Base-by-base conservation (phyloP, 2,797 vertebrate species). In the Oceanodroma leucorhoa region DNA sequence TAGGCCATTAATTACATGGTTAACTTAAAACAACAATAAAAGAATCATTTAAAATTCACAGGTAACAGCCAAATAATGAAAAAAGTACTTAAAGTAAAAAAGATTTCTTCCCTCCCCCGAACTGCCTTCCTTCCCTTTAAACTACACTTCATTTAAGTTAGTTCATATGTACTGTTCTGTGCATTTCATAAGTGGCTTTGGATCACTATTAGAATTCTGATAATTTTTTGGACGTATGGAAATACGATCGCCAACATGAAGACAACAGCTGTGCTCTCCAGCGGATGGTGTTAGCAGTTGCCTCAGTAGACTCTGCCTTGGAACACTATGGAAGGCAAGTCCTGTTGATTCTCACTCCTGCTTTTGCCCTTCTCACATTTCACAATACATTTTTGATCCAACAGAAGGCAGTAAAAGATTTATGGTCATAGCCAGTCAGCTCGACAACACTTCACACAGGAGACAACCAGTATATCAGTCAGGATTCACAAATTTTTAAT, bases 381-480 rank as follows among this genome's bases (percentile, higher is more conserved):
- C 67, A 54, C 58, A 72, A 36, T 0, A 73, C 20, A 88, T 38
- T 77, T 83, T 21, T 62, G 36, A 77, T 60, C 53, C 41, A 72
- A 40, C 6, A 38, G 40, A 85, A 87, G 40, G 16, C 38, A 76
- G 13, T 10, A 83, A 66, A n/a, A 77, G 36, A 73, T 55, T n/a
- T 54, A 50, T 26, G 21, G 70, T 80, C 60, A 61, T 27, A 50
- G 34, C 19, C 51, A 62, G 50, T n/a, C 67, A 87, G 60, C 69
- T 71, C 6, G 7, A 71, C 27, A 83, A 23, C 46, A 60, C 16
- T 65, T 77, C 46, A 36, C 21, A 51, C 12, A 61, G 61, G 38
- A 65, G 34, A 64, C 17, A 89, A 64, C 0, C 4, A 10, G 10
- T 40, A 14, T 21, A 61, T 1, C 0, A 65, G n/a, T 38, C 19